Evolutionary conservation across 53 echinoderm and acorn worm species (phyloP).

Genomic region (Luidia sarsii): DNA sequence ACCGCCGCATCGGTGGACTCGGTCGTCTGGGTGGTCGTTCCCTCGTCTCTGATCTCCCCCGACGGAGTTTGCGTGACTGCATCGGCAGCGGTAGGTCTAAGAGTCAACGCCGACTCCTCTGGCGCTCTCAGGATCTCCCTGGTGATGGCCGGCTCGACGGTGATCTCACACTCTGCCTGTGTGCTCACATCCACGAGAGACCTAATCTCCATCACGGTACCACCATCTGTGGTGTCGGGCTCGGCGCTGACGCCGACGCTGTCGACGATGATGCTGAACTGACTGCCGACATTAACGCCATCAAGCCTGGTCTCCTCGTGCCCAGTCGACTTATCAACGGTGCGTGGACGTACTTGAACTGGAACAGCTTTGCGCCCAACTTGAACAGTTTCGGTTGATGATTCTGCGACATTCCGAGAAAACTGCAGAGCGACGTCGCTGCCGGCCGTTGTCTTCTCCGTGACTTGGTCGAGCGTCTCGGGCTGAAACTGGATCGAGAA

Average conservation of each 20-base stretch:
- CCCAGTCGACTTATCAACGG: slow-evolving; percentile 40
- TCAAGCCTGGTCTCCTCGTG: not conserved
- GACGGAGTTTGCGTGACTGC: slow-evolving; percentile 44
- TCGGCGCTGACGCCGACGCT: slow-evolving; percentile 31
- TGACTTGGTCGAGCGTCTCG: slow-evolving; percentile 21
- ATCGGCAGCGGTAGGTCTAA: too few species aligned
- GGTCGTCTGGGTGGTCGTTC: slow-evolving; percentile 12
- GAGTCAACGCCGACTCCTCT: slow-evolving; percentile 19
- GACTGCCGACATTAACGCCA: slow-evolving; percentile 8
- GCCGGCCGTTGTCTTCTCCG: not conserved
- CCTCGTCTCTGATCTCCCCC: slow-evolving; percentile 26
- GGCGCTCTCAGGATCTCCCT: slow-evolving; percentile 6
- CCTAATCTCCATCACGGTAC: slow-evolving; percentile 15
- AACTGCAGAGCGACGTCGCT: slow-evolving; percentile 19
- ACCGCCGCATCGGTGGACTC: slow-evolving; percentile 15
- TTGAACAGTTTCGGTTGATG: slow-evolving; percentile 18
- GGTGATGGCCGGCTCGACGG: slow-evolving; percentile 21
- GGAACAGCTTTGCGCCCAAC: slow-evolving; percentile 9
- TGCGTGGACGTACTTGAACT: slow-evolving; percentile 27
- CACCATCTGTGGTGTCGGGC: slow-evolving; percentile 19
- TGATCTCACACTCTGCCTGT: slow-evolving; percentile 38
- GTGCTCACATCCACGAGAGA: slow-evolving; percentile 2
- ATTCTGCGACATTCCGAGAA: slow-evolving; percentile 20
- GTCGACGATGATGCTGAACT: slow-evolving; percentile 18
- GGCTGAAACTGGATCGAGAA: slow-evolving; percentile 26